Evolutionary conservation across 2,888 invertebrate species (phyloP).

Genomic region (Agonum fuliginosum): DNA sequence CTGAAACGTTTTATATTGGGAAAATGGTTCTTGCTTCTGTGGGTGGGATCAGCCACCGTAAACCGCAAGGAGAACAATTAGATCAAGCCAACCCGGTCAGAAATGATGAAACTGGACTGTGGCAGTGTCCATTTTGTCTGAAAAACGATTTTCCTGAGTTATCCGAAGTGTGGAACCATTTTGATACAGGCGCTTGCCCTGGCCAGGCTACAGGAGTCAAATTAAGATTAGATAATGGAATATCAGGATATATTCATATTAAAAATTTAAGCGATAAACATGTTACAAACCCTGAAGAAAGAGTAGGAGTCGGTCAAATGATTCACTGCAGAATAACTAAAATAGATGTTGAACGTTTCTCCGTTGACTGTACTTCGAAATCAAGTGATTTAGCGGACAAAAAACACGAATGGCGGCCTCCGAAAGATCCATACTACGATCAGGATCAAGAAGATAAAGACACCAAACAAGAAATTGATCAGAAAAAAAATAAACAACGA

Average conservation of each 20-base stretch:
- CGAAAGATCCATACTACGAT: conserved; percentile 94
- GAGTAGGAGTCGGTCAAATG: conserved; percentile 89
- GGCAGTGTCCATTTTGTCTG: conserved; percentile 98
- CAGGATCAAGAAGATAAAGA: conserved; percentile 89
- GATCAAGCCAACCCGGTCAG: conserved; percentile 97
- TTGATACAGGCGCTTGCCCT: conserved; percentile 96
- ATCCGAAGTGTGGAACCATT: conserved; percentile 98
- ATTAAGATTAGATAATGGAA: conserved; percentile 89
- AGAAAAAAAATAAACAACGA: conserved; percentile 87
- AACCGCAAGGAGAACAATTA: conserved; percentile 93
- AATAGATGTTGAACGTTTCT: conserved; percentile 95
- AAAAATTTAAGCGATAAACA: conserved; percentile 95
- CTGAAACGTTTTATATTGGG: conserved; percentile 92
- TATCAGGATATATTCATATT: conserved; percentile 94
- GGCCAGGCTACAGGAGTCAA: conserved; percentile 96
- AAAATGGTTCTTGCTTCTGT: conserved; percentile 91
- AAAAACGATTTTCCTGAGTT: conserved; percentile 97
- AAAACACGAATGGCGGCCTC: conserved; percentile 93
- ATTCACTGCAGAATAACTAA: conserved; percentile 94
- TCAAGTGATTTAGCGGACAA: conserved; percentile 94
- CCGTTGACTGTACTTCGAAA: conserved; percentile 94
- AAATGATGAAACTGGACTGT: conserved; percentile 94
- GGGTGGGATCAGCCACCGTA: conserved; percentile 87
- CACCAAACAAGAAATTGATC: conserved; percentile 84
- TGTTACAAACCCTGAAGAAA: conserved; percentile 93